phyloP scores from a whole-genome alignment of 2,113 vertebrate species.

The Anser cygnoides region DNA sequence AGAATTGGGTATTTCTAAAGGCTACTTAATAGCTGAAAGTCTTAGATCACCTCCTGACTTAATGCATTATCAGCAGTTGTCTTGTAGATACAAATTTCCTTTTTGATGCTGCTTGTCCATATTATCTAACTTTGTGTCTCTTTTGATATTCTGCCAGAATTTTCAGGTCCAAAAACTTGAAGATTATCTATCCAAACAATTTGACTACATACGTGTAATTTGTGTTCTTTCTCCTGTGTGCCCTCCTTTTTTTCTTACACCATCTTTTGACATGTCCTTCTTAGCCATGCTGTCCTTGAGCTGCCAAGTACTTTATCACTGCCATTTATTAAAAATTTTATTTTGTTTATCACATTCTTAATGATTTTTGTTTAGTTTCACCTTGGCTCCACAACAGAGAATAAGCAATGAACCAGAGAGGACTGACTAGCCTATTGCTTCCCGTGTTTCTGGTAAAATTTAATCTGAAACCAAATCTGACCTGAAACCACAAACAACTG shows the following conservation, averaged over 20 bases:
- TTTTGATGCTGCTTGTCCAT: constrained; percentile 9
- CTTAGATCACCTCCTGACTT: background rate
- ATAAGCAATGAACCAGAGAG: background rate
- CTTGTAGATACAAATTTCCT: background rate
- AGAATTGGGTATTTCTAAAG: background rate
- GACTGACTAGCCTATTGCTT: background rate
- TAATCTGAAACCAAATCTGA: background rate
- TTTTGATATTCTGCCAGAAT: constrained; percentile 10
- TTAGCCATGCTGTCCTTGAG: background rate
- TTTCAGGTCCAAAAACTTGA: background rate
- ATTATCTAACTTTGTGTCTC: background rate
- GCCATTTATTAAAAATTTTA: background rate
- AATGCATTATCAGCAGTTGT: background rate
- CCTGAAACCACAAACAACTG: background rate
- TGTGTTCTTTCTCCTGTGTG: background rate
- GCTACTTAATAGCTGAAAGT: background rate
- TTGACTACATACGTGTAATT: background rate
- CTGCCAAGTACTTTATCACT: background rate
- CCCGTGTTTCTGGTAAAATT: background rate
- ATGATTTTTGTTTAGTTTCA: background rate
- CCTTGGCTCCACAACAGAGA: background rate
- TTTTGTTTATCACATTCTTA: background rate
- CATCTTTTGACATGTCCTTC: background rate
- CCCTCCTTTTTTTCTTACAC: background rate
- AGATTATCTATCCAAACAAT: background rate